Conservation (phyloP, 2,113 vertebrate species). For the Xiphias gladius region DNA sequence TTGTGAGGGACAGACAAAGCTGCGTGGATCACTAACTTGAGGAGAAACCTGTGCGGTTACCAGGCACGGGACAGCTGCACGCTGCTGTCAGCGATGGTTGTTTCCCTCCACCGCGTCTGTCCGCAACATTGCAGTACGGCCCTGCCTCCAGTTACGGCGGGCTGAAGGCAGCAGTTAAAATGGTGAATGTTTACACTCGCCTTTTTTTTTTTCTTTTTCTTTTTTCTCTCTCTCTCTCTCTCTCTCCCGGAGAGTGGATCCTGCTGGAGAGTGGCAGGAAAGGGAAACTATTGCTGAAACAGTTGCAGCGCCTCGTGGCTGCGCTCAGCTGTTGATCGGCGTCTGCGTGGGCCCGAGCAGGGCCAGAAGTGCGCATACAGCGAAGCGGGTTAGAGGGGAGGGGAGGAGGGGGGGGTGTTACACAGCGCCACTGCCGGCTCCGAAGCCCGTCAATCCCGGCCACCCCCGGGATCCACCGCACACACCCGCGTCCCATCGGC, state of each 20-base stretch:
- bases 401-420: too few relatives aligned
- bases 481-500: conserved; percentile 19
- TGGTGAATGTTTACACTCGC: conserved; percentile 44
- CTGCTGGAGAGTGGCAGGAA: conserved; percentile 30
- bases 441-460: conserved; percentile 69
- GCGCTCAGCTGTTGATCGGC: conserved; percentile 73
- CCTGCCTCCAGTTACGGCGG: conserved; percentile 23
- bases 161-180: conserved; percentile 25
- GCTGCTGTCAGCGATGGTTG: conserved; percentile 41
- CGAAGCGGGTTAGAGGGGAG: conserved; percentile 37
- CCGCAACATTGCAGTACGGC: too few relatives aligned
- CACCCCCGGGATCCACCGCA: conserved; percentile 73
- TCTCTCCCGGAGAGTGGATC: conserved; percentile 2
- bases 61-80: conserved; percentile 54
- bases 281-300: conserved; percentile 47
- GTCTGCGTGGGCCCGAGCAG: conserved; percentile 53
- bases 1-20: conserved; percentile 3
- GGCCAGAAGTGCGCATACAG: conserved; percentile 56
- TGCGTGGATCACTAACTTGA: conserved; percentile 17
- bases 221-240: too few relatives aligned
- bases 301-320: conserved; percentile 47
- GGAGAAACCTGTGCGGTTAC: conserved; percentile 1
- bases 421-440: conserved; percentile 65
- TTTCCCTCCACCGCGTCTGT: neutral
- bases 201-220: too few relatives aligned